A percentile compares a stretch with the other conserved stretches of the same genome.
Conservation (phyloP, 2,888 invertebrate genomes). For the Drosophila trichaetosa region DNA sequence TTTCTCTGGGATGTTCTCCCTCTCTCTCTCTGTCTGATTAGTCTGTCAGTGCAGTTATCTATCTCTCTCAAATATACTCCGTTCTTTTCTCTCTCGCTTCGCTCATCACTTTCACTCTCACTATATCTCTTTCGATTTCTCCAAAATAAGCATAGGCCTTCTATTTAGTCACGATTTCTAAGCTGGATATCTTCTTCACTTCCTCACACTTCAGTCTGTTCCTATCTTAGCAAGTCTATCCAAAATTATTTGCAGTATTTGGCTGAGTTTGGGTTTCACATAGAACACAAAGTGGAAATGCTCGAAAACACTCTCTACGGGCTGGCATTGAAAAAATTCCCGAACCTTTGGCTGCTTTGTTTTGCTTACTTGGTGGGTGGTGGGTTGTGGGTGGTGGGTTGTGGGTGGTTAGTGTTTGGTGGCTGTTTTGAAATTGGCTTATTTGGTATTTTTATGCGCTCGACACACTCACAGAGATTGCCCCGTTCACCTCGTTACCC, state of each 20-base stretch:
- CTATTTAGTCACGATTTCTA: neutral
- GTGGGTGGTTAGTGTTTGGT: slow-evolving; percentile 27
- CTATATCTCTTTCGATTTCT: neutral
- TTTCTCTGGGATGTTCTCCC: neutral
- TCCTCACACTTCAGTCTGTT: neutral
- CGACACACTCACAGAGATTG: slow-evolving; percentile 31
- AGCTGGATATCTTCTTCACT: neutral
- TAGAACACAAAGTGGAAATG: slow-evolving; percentile 12
- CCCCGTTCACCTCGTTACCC: slow-evolving; percentile 6
- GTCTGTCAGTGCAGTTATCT: neutral
- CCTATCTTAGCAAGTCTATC: neutral
- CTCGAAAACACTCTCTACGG: slow-evolving; percentile 1
- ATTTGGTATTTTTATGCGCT: slow-evolving; percentile 77
- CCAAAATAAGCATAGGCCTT: neutral
- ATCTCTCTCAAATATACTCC: neutral
- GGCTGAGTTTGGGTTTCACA: neutral
- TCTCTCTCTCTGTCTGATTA: neutral
- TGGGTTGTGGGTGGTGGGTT: slow-evolving; percentile 22
- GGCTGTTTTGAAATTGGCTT: slow-evolving; percentile 77
- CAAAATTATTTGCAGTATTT: neutral
- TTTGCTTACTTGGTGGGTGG: slow-evolving; percentile 6
- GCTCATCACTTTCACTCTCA: neutral
- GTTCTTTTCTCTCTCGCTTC: neutral
- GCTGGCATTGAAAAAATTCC: slow-evolving; percentile 51
- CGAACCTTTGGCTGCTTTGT: slow-evolving; percentile 27